Evolutionary conservation across 1,140 invertebrate species (phyloP), one percentile per base, ranked within the genome.

Genomic region (Teleogryllus occipitalis): DNA sequence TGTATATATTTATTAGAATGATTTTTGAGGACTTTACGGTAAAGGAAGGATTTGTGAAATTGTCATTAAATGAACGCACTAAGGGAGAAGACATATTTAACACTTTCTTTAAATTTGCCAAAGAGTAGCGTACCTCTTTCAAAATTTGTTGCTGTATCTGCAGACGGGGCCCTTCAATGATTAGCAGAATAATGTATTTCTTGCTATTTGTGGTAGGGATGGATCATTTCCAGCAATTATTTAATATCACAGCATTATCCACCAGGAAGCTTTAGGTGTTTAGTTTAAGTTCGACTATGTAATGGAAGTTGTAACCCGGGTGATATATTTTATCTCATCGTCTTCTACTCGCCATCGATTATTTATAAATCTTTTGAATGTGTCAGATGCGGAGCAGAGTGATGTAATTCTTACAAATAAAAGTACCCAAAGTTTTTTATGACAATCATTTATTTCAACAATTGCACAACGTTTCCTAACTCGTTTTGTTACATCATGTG

Each of bases 291-390:
- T 74, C 74, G 74, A 74, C 8, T n/a, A 74, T 74, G 74, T 74
- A 8, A 74, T 74, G 74, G 21, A 74, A 27, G 74, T 74, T 21
- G 74, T n/a, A 74, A 74, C 22, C 8, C 74, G 22, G 8, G 22
- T 74, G 8, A 74, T 27, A 74, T 10, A 74, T n/a, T n/a, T n/a
- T n/a, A 18, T 74, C 18, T 10, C 8, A n/a, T 74, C 22, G 21
- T 74, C 74, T 74, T 74, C 74, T 21, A 74, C 74, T 74, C 74
- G 74, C 18, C 54, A 74, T n/a, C 74, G 8, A 74, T 27, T 74
- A n/a, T 74, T 74, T n/a, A 74, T 10, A n/a, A n/a, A 8, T 74
- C 18, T 21, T 27, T 21, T 74, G 18, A 27, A 18, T 74, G 49
- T 15, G 15, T 54, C 49, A 8, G 49, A 54, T 54, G 15, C 49